These are phyloP conservation scores for Rhineura floridana DNA, from an alignment of 2,113 vertebrate species.

Conservation along the genomic window DNA sequence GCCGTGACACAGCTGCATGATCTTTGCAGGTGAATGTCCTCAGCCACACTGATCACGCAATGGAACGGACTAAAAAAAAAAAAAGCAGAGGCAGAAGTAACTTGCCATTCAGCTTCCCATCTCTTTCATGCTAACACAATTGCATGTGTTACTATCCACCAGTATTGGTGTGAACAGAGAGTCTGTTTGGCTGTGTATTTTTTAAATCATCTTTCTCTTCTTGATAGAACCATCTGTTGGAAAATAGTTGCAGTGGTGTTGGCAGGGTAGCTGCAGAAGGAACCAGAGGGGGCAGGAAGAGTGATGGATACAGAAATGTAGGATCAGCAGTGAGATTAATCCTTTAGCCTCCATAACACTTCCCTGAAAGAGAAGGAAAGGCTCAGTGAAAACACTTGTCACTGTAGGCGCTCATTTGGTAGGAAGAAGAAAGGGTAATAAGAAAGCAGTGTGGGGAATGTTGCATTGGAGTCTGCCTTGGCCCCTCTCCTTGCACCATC, in stretches of 20 bases:
- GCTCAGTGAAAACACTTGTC: conserved; percentile 88
- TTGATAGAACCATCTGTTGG: conserved; percentile 62
- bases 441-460: background rate
- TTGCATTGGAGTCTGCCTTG: background rate
- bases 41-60: background rate
- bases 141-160: background rate
- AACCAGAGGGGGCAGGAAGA: conserved; percentile 53
- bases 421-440: conserved; percentile 61
- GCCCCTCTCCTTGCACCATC: conserved; percentile 3
- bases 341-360: conserved; percentile 74
- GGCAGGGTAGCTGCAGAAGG: background rate
- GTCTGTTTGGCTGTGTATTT: background rate
- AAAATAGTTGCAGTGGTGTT: background rate
- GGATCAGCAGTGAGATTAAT: conserved; percentile 70
- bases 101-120: background rate
- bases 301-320: conserved; percentile 70
- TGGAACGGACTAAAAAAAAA: background rate
- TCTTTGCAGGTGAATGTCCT: background rate
- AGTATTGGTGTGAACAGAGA: conserved; percentile 28
- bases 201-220: background rate
- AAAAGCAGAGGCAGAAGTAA: background rate
- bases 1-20: background rate
- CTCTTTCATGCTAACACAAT: background rate
- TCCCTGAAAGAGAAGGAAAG: conserved; percentile 78
- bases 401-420: conserved; percentile 81